Conservation (phyloP, 2,797 vertebrate species). For the Onychomys arenicola region DNA sequence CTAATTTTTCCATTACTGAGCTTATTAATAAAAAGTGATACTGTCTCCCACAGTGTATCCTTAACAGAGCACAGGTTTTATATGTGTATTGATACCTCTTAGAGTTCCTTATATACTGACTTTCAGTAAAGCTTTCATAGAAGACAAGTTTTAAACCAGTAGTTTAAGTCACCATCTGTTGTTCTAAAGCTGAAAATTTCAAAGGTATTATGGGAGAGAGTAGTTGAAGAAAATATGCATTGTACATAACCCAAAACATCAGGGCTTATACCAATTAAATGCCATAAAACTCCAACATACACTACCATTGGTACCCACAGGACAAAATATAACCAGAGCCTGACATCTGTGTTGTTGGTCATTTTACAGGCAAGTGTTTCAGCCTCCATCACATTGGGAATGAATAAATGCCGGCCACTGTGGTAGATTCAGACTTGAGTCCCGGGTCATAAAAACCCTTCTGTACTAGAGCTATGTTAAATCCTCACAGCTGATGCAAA, state of each 20-base stretch:
- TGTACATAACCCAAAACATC: slow-evolving; percentile 80
- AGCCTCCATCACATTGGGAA: slow-evolving; percentile 75
- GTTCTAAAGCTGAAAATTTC: slow-evolving; percentile 70
- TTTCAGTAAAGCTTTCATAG: slow-evolving; percentile 63
- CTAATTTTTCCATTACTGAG: background rate
- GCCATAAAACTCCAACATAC: slow-evolving; percentile 77
- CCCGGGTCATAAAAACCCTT: slow-evolving; percentile 60
- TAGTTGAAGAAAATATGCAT: background rate
- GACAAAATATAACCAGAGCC: slow-evolving; percentile 59
- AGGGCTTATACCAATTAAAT: slow-evolving; percentile 78
- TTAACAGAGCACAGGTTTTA: background rate
- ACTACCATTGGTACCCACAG: slow-evolving; percentile 73
- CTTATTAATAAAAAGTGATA: background rate
- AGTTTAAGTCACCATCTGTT: slow-evolving; percentile 78
- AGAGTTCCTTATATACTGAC: background rate
- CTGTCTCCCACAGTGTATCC: background rate
- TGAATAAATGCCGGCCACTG: slow-evolving; percentile 67
- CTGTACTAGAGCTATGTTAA: slow-evolving; percentile 56
- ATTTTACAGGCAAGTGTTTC: slow-evolving; percentile 72
- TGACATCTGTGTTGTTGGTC: slow-evolving; percentile 75
- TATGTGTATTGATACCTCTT: slow-evolving; percentile 2
- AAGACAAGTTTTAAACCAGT: slow-evolving; percentile 54
- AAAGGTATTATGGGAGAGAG: slow-evolving; percentile 79
- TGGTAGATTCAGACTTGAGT: background rate
- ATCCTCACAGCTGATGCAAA: slow-evolving; percentile 70